Evolutionary conservation across 2,888 invertebrate genomes (phyloP).

Genomic region (Portevinia maculata): DNA sequence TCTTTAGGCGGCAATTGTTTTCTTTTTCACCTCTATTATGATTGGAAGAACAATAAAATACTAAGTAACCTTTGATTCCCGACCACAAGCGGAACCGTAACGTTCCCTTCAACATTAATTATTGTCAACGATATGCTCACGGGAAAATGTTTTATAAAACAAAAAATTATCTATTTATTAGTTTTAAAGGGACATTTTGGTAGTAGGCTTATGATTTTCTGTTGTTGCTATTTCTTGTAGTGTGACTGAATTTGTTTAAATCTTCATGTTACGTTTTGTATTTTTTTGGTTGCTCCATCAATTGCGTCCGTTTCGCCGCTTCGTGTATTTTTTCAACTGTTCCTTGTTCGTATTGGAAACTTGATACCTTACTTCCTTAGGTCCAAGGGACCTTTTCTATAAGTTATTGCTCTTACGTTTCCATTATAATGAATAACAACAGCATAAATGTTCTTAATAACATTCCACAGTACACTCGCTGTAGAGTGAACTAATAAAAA

Average conservation of each 20-base stretch:
- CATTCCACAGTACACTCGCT: too few relatives aligned
- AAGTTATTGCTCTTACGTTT: too few relatives aligned
- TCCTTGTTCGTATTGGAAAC: too few relatives aligned
- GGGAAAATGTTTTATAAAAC: slow-evolving; percentile 23
- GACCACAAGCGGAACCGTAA: slow-evolving; percentile 36
- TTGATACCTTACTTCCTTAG: too few relatives aligned
- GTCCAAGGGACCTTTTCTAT: too few relatives aligned
- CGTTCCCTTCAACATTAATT: slow-evolving; percentile 19
- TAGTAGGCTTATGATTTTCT: not conserved
- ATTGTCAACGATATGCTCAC: slow-evolving; percentile 28
- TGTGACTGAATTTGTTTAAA: not conserved
- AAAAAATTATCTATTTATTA: not conserved
- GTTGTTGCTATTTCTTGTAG: too few relatives aligned
- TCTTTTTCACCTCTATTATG: slow-evolving; percentile 31
- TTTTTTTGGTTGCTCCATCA: not conserved
- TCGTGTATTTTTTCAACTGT: too few relatives aligned
- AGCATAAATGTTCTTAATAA: too few relatives aligned
- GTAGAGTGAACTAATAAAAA: too few relatives aligned
- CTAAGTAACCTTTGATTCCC: slow-evolving; percentile 30
- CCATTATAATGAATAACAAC: too few relatives aligned
- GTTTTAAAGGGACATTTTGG: not conserved
- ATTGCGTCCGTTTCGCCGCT: not conserved
- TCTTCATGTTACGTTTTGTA: not conserved
- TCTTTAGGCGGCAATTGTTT: slow-evolving; percentile 47
- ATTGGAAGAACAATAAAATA: slow-evolving; percentile 56